Percentiles rank a stretch among this genome's conserved stretches.
Conservation (phyloP, 2,888 invertebrate genomes). For the Hybos culiciformis region DNA sequence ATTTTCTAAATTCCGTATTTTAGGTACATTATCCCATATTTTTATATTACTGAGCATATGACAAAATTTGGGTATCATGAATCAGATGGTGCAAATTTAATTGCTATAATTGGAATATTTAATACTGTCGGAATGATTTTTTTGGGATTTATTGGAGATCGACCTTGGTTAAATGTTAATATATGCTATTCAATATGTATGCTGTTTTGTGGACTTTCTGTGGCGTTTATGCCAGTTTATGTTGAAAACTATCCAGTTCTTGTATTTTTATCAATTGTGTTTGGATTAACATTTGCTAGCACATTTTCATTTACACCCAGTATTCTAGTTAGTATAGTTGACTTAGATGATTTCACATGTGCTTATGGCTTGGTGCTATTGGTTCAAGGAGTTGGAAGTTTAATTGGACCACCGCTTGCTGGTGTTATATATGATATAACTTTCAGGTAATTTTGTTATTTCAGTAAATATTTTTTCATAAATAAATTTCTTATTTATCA, state of each 20-base stretch:
- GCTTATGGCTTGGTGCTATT: constrained; percentile 82
- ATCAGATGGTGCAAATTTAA: constrained; percentile 60
- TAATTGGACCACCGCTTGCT: constrained; percentile 83
- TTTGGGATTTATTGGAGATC: constrained; percentile 82
- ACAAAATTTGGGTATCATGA: constrained; percentile 54
- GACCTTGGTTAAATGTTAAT: constrained; percentile 65
- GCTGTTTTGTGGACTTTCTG: constrained; percentile 35
- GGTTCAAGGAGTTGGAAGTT: constrained; percentile 84
- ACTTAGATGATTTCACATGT: constrained; percentile 79
- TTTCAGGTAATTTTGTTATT: constrained; percentile 20
- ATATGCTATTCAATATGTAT: constrained; percentile 72
- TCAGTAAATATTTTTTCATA: constrained; percentile 7
- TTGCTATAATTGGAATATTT: constrained; percentile 76
- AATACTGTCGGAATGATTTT: constrained; percentile 83
- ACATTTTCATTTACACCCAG: constrained; percentile 85
- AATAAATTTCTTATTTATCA: not conserved
- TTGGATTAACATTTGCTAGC: constrained; percentile 84
- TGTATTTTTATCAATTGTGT: constrained; percentile 43
- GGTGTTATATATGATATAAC: constrained; percentile 43
- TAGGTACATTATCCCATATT: constrained; percentile 92
- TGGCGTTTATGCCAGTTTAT: constrained; percentile 30
- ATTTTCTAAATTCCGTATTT: constrained; percentile 34
- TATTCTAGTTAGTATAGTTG: constrained; percentile 75
- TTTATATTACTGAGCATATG: constrained; percentile 80
- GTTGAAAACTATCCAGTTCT: constrained; percentile 25